Evolutionary conservation across 2,888 invertebrate species (phyloP), one percentile per base, ranked within the genome.

Genomic region (Troides aeacus): DNA sequence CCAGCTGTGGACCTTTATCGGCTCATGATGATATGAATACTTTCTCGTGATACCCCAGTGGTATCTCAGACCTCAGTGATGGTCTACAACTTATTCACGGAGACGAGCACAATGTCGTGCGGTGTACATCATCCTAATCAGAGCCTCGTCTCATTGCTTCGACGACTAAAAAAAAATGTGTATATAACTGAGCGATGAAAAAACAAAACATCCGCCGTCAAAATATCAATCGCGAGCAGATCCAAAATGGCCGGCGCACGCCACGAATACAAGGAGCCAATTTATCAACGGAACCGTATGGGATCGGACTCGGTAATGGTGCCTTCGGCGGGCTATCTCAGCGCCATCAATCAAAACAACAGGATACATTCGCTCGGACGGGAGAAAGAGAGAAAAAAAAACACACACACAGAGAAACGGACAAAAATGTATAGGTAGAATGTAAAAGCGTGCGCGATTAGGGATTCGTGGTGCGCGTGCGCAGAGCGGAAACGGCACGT

Each of bases 271-370:
- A 86, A 86, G 81, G 77, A 75, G 79, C 84, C 77, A 79, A 87
- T 89, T 89, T 87, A 85, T 87, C 85, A 87, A 73, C 71, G 69
- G 72, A 60, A 71, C 78, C 78, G 83, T 85, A 85, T 84, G 84
- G 83, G 81, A 79, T 78, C 78, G 76, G 81, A 83, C 82, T 82
- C 74, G 78, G 72, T 86, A 87, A 89, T 87, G 83, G 79, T 76
- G 73, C 77, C 81, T 77, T 84, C 82, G 81, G 78, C 84, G 78
- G 79, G 78, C 83, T 88, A 89, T 89, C 90, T 87, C 83, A 80
- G 75, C 76, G 77, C 82, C 85, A 90, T 90, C 86, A 87, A 90
- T 91, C 90, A 90, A 87, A 86, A 82, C 85, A 85, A 89, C 90
- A 89, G 91, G 90, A 90, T 90, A 78, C 87, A 87, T 87, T 85